Evolutionary conservation across 2,888 invertebrate genomes (phyloP).

Genomic region (Frankliniella intonsa): DNA sequence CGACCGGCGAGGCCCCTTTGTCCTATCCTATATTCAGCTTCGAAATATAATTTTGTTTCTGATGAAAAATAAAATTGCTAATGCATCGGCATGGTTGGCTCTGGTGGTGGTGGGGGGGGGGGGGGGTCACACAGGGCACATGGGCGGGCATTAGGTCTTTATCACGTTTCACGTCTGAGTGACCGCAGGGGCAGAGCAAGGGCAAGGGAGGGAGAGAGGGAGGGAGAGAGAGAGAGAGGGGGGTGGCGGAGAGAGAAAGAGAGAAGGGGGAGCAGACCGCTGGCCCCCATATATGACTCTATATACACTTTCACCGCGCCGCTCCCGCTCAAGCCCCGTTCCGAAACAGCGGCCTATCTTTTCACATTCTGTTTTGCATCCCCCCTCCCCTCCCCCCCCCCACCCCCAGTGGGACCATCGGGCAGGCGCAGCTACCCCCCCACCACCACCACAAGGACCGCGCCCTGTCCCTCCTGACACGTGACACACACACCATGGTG

Average conservation of each 20-base stretch:
- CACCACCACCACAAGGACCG: neutral
- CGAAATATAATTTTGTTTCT: neutral
- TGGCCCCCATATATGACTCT: no score
- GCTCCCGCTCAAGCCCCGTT: no score
- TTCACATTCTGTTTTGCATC: no score
- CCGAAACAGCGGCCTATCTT: no score
- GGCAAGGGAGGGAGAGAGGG: neutral
- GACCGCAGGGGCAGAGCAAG: neutral
- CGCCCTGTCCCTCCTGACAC: neutral
- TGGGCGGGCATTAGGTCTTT: conserved; percentile 13
- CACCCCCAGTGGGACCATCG: no score
- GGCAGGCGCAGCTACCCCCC: no score
- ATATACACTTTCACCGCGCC: no score
- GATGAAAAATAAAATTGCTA: neutral
- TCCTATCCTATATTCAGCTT: neutral
- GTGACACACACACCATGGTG: neutral
- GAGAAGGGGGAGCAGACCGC: neutral
- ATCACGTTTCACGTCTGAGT: conserved; percentile 26
- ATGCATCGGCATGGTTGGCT: neutral
- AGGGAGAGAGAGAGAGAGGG: neutral
- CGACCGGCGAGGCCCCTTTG: neutral
- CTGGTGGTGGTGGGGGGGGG: neutral
- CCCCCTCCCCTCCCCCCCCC: no score
- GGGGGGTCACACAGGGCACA: neutral
- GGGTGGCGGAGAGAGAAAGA: neutral